phyloP scores from a whole-genome alignment of 2,797 vertebrate genomes.

The Lacerta agilis region DNA sequence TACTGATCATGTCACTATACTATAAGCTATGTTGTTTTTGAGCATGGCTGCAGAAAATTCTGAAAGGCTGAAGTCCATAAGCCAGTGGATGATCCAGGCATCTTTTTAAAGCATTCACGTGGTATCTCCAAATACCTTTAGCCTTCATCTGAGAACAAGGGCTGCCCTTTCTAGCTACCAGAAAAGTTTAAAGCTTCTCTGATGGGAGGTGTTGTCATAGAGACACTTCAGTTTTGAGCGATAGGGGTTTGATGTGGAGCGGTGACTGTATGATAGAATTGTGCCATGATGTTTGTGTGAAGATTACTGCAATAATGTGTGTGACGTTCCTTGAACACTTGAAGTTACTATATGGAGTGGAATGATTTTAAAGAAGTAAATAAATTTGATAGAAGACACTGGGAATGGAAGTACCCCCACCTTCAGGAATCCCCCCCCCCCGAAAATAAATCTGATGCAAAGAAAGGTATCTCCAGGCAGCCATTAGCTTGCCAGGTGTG shows the following conservation, averaged over 20 bases:
- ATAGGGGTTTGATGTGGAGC: neutral
- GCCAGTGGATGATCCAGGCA: neutral
- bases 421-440: neutral
- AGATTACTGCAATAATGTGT: neutral
- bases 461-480: too few species aligned
- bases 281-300: neutral
- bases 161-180: neutral
- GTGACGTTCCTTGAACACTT: neutral
- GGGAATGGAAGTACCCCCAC: neutral
- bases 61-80: neutral
- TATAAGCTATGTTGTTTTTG: neutral
- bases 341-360: neutral
- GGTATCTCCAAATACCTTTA: neutral
- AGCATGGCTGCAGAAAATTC: neutral
- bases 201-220: slow-evolving; percentile 30
- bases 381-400: neutral
- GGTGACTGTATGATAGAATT: neutral
- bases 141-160: neutral
- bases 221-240: slow-evolving; percentile 22
- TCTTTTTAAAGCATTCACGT: neutral
- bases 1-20: neutral
- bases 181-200: neutral
- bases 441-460: too few species aligned
- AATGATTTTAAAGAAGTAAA: neutral
- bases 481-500: neutral